Percentiles rank a stretch among this genome's conserved stretches.
Conservation (phyloP, 2,888 invertebrate genomes). For the Cerastis leucographa region DNA sequence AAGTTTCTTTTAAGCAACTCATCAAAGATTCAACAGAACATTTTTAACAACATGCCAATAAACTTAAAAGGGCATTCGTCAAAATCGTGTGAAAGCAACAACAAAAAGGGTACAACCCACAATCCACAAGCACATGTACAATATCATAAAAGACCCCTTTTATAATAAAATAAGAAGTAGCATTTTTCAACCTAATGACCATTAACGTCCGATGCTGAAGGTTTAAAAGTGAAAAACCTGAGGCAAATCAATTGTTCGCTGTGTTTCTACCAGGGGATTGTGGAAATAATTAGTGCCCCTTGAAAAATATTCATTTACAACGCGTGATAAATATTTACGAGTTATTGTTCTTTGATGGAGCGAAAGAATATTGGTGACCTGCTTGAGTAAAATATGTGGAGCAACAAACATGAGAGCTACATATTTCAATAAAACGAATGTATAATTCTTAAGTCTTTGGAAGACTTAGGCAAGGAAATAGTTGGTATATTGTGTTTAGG, state of each 20-base stretch:
- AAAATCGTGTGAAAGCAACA: slow-evolving; percentile 59
- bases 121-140: slow-evolving; percentile 42
- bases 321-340: slow-evolving; percentile 90
- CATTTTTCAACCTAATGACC: slow-evolving; percentile 75
- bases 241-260: slow-evolving; percentile 84
- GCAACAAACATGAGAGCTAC: background rate
- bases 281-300: slow-evolving; percentile 89
- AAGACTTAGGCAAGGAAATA: no score
- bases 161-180: slow-evolving; percentile 67
- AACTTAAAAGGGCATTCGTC: slow-evolving; percentile 45
- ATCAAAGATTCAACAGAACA: slow-evolving; percentile 20
- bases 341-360: slow-evolving; percentile 85
- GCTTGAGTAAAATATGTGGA: slow-evolving; percentile 12
- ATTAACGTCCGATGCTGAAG: slow-evolving; percentile 72
- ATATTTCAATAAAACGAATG: no score
- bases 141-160: slow-evolving; percentile 55
- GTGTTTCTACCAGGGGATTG: slow-evolving; percentile 79
- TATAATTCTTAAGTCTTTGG: no score
- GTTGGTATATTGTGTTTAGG: no score
- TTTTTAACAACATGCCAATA: slow-evolving; percentile 48
- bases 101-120: slow-evolving; percentile 39
- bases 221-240: slow-evolving; percentile 75
- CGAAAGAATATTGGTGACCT: slow-evolving; percentile 76
- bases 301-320: slow-evolving; percentile 89
- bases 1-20: slow-evolving; percentile 7